Conservation (phyloP, 1,140 invertebrate species). For the Hermetia illucens region DNA sequence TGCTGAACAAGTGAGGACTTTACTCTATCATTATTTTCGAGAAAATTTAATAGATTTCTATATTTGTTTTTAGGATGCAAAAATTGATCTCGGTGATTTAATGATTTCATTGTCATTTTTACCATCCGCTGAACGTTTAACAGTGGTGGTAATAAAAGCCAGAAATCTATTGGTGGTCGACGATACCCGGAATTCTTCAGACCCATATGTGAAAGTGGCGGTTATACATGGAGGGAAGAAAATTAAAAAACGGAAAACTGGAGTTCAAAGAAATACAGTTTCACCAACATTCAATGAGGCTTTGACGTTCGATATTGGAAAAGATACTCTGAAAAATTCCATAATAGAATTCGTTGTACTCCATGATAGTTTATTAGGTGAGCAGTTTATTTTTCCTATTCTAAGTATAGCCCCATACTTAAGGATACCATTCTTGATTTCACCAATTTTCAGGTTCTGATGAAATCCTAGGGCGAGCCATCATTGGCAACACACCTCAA, state of each 20-base stretch:
- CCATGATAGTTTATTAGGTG: constrained; percentile 36
- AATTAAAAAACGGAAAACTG: constrained; percentile 82
- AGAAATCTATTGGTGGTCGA: constrained; percentile 42
- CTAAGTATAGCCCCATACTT: neutral
- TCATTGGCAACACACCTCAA: constrained; percentile 32
- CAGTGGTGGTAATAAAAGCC: constrained; percentile 50
- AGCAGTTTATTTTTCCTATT: neutral
- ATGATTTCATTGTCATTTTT: constrained; percentile 54
- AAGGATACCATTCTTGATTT: neutral
- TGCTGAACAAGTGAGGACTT: constrained; percentile 25
- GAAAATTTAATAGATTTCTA: neutral
- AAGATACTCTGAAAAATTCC: constrained; percentile 38
- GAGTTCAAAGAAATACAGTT: constrained; percentile 67
- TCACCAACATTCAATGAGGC: constrained; percentile 82
- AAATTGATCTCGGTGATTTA: constrained; percentile 42
- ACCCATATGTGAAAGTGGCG: constrained; percentile 76
- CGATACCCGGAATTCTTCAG: constrained; percentile 39
- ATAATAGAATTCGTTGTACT: constrained; percentile 37
- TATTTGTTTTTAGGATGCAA: constrained; percentile 15
- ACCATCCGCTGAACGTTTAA: constrained; percentile 47
- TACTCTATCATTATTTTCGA: neutral
- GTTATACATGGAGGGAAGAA: constrained; percentile 60
- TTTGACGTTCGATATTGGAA: constrained; percentile 62
- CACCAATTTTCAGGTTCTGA: constrained; percentile 23
- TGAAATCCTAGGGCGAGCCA: constrained; percentile 35